Evolutionary conservation across 2,797 vertebrate species (phyloP).

Genomic region (Delichon dasypus): DNA sequence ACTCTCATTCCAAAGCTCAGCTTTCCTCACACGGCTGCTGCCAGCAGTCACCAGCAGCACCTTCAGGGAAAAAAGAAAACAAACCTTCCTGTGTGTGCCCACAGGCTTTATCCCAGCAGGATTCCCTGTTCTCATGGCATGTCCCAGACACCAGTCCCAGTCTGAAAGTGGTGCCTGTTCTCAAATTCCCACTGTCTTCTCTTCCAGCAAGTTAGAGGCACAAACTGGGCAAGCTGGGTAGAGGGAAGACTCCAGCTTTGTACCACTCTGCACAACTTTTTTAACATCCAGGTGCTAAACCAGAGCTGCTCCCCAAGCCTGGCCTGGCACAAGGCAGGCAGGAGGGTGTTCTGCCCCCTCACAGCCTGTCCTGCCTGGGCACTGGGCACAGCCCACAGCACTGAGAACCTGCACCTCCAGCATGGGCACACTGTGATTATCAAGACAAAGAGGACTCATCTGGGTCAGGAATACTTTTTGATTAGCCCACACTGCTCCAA

Average conservation of each 20-base stretch:
- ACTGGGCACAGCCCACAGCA: neutral
- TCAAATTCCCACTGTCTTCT: neutral
- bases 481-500: neutral
- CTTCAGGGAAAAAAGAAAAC: neutral
- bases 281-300: neutral
- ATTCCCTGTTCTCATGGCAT: neutral
- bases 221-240: neutral
- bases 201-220: neutral
- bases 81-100: neutral
- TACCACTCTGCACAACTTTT: neutral
- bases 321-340: neutral
- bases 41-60: neutral
- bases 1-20: neutral
- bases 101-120: neutral
- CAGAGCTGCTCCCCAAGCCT: neutral
- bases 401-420: neutral
- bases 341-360: neutral
- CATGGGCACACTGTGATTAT: neutral
- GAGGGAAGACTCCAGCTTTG: neutral
- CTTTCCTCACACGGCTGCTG: neutral
- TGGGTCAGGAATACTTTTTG: neutral
- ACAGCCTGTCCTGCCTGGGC: neutral
- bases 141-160: neutral
- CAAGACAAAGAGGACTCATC: neutral
- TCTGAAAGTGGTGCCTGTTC: neutral